Percentiles rank a stretch among this genome's conserved stretches.
Conservation (phyloP, 2,888 invertebrate species). For the Lasiommata megera region DNA sequence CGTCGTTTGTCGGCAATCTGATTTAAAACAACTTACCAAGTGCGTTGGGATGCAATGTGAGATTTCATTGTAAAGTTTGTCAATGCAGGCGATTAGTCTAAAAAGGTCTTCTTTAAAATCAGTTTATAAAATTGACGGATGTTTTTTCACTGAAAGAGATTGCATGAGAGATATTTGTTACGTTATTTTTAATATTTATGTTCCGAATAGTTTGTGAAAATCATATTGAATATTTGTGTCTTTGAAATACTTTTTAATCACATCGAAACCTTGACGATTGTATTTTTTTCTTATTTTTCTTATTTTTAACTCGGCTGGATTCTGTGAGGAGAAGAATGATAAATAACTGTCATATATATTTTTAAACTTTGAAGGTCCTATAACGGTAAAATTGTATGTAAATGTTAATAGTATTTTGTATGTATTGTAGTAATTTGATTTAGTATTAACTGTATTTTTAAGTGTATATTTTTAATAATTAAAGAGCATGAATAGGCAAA, state of each 20-base stretch:
- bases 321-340: background rate
- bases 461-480: constrained; percentile 1
- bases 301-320: background rate
- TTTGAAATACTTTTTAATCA: background rate
- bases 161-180: constrained; percentile 26
- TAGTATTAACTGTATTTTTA: constrained; percentile 3
- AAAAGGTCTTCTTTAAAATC: background rate
- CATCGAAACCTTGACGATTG: background rate
- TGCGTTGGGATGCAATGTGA: too few species aligned
- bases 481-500: background rate
- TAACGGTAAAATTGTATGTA: constrained; percentile 10
- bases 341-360: constrained; percentile 21
- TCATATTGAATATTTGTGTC: too few species aligned
- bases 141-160: constrained; percentile 16
- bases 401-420: background rate
- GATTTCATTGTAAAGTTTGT: too few species aligned
- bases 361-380: background rate
- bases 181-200: constrained; percentile 13
- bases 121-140: constrained; percentile 4
- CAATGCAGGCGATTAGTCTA: too few species aligned
- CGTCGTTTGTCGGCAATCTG: too few species aligned
- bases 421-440: constrained; percentile 8
- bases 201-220: background rate
- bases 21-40: too few species aligned
- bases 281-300: background rate